A percentile compares a stretch with the other conserved stretches of the same genome.
Evolutionary conservation across 1,140 invertebrate genomes (phyloP).

Genomic region (Zaprionus ghesquierei): DNA sequence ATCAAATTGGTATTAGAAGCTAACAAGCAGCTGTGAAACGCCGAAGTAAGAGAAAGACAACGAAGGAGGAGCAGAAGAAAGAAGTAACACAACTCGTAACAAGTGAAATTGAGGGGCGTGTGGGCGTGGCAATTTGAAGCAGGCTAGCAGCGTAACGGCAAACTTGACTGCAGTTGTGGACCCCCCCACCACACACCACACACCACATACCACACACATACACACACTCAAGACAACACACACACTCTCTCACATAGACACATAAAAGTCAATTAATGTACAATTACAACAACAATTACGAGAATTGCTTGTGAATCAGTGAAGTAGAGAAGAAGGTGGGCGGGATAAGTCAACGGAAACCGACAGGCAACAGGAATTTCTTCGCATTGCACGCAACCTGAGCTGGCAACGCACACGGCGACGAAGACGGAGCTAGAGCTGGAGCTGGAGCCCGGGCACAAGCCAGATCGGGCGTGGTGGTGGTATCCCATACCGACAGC

Average conservation of each 20-base stretch:
- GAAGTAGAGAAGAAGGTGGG: slow-evolving; percentile 1
- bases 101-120: slow-evolving; percentile 31
- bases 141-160: slow-evolving; percentile 7
- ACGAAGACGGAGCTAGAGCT: slow-evolving; percentile 1
- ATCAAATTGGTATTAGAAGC: slow-evolving; percentile 74
- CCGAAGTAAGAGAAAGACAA: background rate
- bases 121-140: slow-evolving; percentile 33
- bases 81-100: slow-evolving; percentile 14
- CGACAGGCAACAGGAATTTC: slow-evolving; percentile 54
- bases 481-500: background rate
- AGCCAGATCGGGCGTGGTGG: background rate
- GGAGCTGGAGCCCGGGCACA: slow-evolving; percentile 10
- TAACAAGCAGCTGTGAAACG: slow-evolving; percentile 36
- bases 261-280: slow-evolving; percentile 81
- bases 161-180: slow-evolving; percentile 1
- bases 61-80: background rate
- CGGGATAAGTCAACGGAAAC: slow-evolving; percentile 36
- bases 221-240: background rate
- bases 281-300: slow-evolving; percentile 67
- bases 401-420: slow-evolving; percentile 13
- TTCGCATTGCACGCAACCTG: slow-evolving; percentile 73
- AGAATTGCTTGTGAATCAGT: slow-evolving; percentile 31
- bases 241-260: background rate
- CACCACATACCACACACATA: background rate
- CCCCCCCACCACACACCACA: background rate